phyloP scores from a whole-genome alignment of 2,113 vertebrate species.

The Nycticorax nycticorax region DNA sequence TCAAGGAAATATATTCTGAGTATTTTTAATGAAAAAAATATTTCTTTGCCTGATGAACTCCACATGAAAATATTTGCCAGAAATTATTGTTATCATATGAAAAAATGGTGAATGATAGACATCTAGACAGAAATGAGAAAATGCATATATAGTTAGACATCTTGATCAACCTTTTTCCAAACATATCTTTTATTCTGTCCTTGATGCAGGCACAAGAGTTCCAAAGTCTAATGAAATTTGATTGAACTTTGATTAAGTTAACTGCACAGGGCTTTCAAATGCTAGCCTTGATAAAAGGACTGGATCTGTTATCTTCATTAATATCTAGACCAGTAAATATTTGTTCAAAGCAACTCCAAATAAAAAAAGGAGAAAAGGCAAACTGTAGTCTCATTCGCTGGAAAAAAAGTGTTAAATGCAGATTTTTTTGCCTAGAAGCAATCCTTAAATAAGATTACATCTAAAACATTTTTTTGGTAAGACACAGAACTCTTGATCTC shows the following conservation, averaged over 20 bases:
- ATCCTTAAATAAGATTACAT: neutral
- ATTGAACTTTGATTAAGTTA: constrained; percentile 20
- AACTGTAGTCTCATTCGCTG: neutral
- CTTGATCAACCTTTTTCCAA: neutral
- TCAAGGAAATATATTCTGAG: neutral
- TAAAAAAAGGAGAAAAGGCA: neutral
- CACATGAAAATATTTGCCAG: neutral
- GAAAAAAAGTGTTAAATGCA: neutral
- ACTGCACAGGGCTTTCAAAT: constrained; percentile 9
- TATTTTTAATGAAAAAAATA: neutral
- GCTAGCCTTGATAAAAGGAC: neutral
- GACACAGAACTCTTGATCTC: neutral
- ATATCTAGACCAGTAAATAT: neutral
- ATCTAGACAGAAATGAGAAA: neutral
- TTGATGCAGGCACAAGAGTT: neutral
- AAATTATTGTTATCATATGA: neutral
- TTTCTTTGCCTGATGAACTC: neutral
- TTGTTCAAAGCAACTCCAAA: neutral
- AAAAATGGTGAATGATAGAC: neutral
- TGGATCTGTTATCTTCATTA: neutral
- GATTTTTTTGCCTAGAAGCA: neutral
- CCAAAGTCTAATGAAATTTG: constrained; percentile 14
- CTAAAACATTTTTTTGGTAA: neutral
- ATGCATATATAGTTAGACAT: neutral
- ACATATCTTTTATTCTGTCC: neutral